Evolutionary conservation across 2,113 vertebrate species (phyloP).

Genomic region (Sylvilagus bachmani): DNA sequence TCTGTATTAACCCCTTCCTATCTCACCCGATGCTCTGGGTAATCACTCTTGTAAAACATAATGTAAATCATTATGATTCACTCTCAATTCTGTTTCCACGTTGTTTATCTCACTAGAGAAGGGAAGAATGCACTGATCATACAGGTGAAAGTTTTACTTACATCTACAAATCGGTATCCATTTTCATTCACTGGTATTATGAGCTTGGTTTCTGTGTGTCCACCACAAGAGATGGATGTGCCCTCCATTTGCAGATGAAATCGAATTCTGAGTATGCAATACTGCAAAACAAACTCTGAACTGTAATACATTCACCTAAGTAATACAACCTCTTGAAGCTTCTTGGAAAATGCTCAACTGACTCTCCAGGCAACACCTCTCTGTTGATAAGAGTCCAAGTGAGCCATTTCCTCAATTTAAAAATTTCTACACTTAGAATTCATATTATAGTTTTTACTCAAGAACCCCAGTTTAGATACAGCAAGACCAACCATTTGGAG

Average conservation of each 20-base stretch:
- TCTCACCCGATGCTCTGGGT: neutral
- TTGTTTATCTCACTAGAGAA: neutral
- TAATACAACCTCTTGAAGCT: neutral
- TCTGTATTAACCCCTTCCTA: neutral
- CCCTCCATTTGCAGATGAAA: constrained; percentile 27
- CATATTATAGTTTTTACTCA: neutral
- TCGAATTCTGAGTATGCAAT: constrained; percentile 5
- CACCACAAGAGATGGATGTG: constrained; percentile 1
- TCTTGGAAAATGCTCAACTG: constrained; percentile 6
- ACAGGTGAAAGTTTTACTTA: neutral
- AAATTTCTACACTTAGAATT: constrained; percentile 26
- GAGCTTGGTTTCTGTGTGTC: constrained; percentile 24
- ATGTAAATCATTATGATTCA: neutral
- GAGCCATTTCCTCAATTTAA: neutral
- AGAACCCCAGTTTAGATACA: constrained; percentile 35
- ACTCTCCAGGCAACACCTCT: neutral
- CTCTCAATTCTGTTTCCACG: neutral
- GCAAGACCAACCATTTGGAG: neutral
- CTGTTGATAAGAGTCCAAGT: neutral
- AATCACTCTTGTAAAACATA: neutral
- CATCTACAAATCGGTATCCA: neutral
- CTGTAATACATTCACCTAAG: neutral
- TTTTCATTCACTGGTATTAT: neutral
- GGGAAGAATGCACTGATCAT: neutral
- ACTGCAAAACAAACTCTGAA: neutral